Percentiles rank a stretch among this genome's conserved stretches.
Evolutionary conservation across 2,888 invertebrate species (phyloP).

Genomic region (Luffia ferchaultella): DNA sequence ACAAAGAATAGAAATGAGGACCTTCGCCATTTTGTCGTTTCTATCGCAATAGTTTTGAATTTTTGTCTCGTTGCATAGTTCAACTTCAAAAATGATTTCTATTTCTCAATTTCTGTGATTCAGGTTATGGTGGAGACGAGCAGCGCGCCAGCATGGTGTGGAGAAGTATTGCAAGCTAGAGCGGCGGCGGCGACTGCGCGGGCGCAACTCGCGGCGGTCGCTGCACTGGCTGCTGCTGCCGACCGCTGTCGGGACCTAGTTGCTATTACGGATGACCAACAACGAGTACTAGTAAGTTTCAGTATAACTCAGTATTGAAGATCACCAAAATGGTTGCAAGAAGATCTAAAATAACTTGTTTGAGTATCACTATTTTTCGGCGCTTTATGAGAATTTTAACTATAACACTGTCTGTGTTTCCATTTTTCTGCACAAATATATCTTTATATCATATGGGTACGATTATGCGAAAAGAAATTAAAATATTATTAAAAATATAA

Average conservation of each 20-base stretch:
- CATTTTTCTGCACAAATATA: background rate
- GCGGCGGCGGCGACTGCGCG: conserved; percentile 79
- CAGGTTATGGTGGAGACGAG: conserved; percentile 75
- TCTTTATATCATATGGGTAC: too few relatives aligned
- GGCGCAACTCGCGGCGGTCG: conserved; percentile 79
- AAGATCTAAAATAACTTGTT: too few relatives aligned
- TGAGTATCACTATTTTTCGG: too few relatives aligned
- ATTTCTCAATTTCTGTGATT: too few relatives aligned
- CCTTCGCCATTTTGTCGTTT: too few relatives aligned
- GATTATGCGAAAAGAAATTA: too few relatives aligned
- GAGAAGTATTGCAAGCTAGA: conserved; percentile 81
- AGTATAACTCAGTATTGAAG: conserved; percentile 40
- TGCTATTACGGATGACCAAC: conserved; percentile 86
- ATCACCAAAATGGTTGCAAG: conserved; percentile 68
- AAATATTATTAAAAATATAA: too few relatives aligned
- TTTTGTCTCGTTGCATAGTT: too few relatives aligned
- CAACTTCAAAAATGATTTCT: too few relatives aligned
- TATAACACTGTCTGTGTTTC: background rate
- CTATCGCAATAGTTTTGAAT: too few relatives aligned
- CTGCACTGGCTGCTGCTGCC: conserved; percentile 84
- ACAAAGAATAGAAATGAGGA: too few relatives aligned
- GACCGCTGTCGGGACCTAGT: conserved; percentile 88
- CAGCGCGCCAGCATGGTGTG: conserved; percentile 68
- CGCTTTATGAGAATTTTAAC: too few relatives aligned
- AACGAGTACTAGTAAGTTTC: conserved; percentile 76